A percentile compares a stretch with the other conserved stretches of the same genome.
Conservation (phyloP, 2,797 vertebrate genomes). For the Sebastes ruberrimus region DNA sequence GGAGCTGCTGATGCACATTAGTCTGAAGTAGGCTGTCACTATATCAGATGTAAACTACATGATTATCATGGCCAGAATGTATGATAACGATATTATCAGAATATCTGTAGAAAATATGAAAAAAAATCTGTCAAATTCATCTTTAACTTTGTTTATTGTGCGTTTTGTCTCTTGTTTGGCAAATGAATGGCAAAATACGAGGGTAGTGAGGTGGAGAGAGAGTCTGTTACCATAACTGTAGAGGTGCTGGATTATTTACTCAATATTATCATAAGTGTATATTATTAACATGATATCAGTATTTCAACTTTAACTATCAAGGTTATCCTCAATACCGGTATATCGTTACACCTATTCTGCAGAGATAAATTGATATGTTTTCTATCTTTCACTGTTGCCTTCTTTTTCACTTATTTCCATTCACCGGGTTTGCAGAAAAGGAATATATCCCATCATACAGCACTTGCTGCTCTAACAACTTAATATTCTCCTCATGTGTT, state of each 20-base stretch:
- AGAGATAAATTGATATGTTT: neutral
- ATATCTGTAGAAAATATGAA: neutral
- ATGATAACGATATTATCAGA: neutral
- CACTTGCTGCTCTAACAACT: slow-evolving; percentile 16
- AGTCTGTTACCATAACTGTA: neutral
- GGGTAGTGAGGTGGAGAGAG: neutral
- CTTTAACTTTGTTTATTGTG: neutral
- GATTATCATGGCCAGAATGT: neutral
- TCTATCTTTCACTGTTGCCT: neutral
- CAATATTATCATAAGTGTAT: too few relatives aligned
- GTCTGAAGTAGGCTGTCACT: neutral
- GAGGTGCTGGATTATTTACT: too few relatives aligned
- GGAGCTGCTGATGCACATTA: slow-evolving; percentile 26
- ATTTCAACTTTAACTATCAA: neutral
- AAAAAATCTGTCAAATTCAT: rapidly evolving
- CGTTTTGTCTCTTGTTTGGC: neutral
- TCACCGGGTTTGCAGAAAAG: slow-evolving; percentile 9
- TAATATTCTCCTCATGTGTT: slow-evolving; percentile 29
- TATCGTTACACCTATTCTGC: neutral
- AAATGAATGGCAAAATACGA: neutral
- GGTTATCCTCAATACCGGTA: too few relatives aligned
- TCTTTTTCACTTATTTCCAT: slow-evolving; percentile 16
- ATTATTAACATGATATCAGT: neutral
- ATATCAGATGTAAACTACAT: neutral
- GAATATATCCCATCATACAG: slow-evolving; percentile 13